Evolutionary conservation across 2,797 vertebrate genomes (phyloP).

Genomic region (Melanogrammus aeglefinus): DNA sequence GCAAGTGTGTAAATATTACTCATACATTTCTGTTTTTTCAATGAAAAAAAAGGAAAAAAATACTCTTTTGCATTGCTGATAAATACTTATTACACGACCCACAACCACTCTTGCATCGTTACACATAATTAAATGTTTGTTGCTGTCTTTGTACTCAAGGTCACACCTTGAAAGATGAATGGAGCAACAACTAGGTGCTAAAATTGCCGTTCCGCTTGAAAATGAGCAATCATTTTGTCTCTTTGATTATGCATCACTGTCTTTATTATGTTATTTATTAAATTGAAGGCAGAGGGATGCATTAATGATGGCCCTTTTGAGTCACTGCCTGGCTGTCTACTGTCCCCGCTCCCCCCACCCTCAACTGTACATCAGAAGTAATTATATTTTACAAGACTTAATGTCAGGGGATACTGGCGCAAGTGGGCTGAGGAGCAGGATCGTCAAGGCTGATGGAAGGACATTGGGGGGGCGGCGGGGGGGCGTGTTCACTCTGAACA

Average conservation of each 20-base stretch:
- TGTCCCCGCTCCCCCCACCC: not conserved
- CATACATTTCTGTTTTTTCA: no score
- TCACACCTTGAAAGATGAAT: no score
- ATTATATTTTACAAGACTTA: slow-evolving; percentile 55
- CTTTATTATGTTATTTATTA: not conserved
- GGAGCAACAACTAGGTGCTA: no score
- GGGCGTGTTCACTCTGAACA: slow-evolving; percentile 3
- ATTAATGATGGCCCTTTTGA: not conserved
- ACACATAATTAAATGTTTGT: no score
- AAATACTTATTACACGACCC: no score
- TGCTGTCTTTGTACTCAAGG: no score
- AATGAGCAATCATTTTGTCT: not conserved
- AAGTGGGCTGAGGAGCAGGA: slow-evolving; percentile 38
- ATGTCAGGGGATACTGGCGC: slow-evolving; percentile 55
- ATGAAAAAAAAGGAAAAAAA: no score
- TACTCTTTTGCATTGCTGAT: no score
- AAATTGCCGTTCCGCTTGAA: no score
- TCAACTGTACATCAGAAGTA: slow-evolving; percentile 14
- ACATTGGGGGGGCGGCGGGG: slow-evolving; percentile 33
- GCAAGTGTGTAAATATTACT: no score
- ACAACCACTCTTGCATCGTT: no score
- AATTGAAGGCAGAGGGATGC: not conserved
- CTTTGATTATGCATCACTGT: not conserved
- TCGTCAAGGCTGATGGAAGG: slow-evolving; percentile 24
- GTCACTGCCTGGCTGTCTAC: slow-evolving; percentile 31